Evolutionary conservation across 2,797 vertebrate genomes (phyloP).

Genomic region (Strix occidentalis): DNA sequence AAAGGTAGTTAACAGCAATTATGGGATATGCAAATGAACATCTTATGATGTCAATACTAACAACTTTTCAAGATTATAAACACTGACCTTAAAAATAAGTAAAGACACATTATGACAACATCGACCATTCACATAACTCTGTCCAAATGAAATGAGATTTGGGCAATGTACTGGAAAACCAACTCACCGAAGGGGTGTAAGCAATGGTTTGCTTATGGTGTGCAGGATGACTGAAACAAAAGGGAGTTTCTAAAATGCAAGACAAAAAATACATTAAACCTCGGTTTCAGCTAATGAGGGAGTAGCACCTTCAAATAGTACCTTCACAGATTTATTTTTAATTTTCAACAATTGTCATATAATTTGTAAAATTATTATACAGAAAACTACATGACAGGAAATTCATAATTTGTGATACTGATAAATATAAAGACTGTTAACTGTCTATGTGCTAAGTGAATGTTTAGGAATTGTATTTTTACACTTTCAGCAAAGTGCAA

Average conservation of each 20-base stretch:
- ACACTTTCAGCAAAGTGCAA: not conserved
- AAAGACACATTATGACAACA: conserved; percentile 44
- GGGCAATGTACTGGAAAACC: not conserved
- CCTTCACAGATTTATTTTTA: not conserved
- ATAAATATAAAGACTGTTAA: not conserved
- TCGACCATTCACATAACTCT: not conserved
- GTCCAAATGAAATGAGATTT: conserved; percentile 17
- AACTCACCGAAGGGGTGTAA: not conserved
- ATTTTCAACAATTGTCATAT: not conserved
- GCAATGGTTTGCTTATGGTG: not conserved
- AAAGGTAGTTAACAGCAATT: not conserved
- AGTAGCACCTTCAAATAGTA: not conserved
- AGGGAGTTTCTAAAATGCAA: not conserved
- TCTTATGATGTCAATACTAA: conserved; percentile 37
- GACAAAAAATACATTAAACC: not conserved
- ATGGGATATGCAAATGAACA: conserved; percentile 3
- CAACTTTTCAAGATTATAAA: conserved; percentile 20
- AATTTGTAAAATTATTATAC: not conserved
- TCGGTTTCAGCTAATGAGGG: not conserved
- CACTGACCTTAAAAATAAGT: conserved; percentile 36
- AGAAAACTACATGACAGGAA: not conserved
- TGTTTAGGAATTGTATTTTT: not conserved
- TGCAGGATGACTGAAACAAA: not conserved
- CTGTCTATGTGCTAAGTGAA: not conserved
- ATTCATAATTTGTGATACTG: not conserved